A percentile compares a stretch with the other conserved stretches of the same genome.
Evolutionary conservation across 2,888 invertebrate genomes (phyloP).

Genomic region (Harmothoe impar): DNA sequence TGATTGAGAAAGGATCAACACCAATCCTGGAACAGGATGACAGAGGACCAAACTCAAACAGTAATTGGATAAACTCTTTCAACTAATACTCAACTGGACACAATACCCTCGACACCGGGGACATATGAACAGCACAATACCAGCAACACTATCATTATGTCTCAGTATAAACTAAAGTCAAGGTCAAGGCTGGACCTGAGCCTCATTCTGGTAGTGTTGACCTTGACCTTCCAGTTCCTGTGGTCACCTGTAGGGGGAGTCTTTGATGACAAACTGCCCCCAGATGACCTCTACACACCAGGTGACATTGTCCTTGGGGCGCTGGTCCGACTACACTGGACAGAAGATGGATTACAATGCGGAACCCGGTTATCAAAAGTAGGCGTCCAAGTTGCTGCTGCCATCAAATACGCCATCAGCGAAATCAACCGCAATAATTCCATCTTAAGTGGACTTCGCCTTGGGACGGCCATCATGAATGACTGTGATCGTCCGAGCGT

Average conservation of each 20-base stretch:
- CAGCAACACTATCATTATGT: too few relatives aligned
- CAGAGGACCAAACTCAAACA: too few relatives aligned
- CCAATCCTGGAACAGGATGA: too few relatives aligned
- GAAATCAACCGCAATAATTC: neutral
- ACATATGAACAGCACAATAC: too few relatives aligned
- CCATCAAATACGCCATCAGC: constrained; percentile 15
- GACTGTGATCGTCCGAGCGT: constrained; percentile 51
- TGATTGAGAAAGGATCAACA: too few relatives aligned
- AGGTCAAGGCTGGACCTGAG: too few relatives aligned
- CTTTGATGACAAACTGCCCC: constrained; percentile 8
- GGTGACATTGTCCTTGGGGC: constrained; percentile 29
- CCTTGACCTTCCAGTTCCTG: too few relatives aligned
- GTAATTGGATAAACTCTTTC: too few relatives aligned
- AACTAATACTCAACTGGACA: too few relatives aligned
- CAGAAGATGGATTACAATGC: neutral
- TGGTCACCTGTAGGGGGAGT: neutral
- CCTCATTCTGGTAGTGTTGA: too few relatives aligned
- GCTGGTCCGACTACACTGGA: neutral
- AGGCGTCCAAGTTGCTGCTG: constrained; percentile 29
- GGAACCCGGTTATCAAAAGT: neutral
- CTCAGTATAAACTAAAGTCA: too few relatives aligned
- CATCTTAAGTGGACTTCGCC: neutral
- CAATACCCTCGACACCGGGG: too few relatives aligned
- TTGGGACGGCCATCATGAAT: neutral
- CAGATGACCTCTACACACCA: neutral